Evolutionary conservation across 2,113 vertebrate species (phyloP).

Genomic region (Steatornis caripensis): DNA sequence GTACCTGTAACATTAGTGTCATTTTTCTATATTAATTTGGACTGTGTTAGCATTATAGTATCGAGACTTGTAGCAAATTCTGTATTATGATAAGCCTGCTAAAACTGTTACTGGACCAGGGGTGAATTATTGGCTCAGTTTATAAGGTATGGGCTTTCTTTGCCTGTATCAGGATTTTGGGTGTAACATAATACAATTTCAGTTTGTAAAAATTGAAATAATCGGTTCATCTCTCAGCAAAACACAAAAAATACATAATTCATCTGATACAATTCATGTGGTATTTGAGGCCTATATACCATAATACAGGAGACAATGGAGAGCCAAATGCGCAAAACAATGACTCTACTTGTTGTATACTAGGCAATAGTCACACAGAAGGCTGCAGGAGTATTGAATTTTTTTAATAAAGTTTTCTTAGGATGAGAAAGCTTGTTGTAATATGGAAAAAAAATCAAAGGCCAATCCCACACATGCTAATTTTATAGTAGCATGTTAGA

Average conservation of each 20-base stretch:
- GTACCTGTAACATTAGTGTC: not conserved
- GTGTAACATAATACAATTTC: not conserved
- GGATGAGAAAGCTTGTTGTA: not conserved
- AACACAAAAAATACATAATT: not conserved
- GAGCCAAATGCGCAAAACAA: not conserved
- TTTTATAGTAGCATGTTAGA: not conserved
- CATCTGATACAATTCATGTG: not conserved
- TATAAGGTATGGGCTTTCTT: not conserved
- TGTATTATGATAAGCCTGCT: not conserved
- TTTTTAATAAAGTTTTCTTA: not conserved
- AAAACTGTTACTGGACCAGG: not conserved
- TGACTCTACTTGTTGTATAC: not conserved
- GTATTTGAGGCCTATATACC: not conserved
- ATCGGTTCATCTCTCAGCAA: not conserved
- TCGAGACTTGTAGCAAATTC: not conserved
- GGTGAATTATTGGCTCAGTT: not conserved
- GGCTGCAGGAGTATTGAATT: not conserved
- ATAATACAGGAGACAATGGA: not conserved
- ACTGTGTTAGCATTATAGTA: not conserved
- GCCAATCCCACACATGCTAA: fast-evolving
- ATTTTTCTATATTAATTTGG: not conserved
- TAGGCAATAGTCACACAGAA: not conserved
- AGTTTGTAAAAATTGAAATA: not conserved
- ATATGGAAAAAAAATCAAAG: not conserved
- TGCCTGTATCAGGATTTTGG: not conserved